Conservation (phyloP, 1,140 invertebrate species). For the Latrodectus geometricus region DNA sequence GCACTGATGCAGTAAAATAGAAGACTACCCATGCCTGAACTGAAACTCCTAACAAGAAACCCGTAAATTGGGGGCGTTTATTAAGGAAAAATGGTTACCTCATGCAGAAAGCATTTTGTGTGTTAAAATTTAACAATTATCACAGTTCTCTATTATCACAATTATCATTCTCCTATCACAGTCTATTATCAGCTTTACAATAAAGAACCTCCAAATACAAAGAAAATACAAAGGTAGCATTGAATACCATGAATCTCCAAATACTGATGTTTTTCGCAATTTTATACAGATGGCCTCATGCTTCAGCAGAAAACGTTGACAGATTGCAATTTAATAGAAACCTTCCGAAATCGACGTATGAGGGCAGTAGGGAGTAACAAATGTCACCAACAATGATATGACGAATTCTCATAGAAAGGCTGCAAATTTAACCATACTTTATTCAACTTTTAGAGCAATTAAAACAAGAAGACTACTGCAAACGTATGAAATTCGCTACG, state of each 20-base stretch:
- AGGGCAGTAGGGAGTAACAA: background rate
- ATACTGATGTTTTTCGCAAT: no score
- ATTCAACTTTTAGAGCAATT: background rate
- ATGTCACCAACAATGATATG: slow-evolving; percentile 1
- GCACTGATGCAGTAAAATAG: background rate
- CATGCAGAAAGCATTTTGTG: background rate
- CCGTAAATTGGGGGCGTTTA: no score
- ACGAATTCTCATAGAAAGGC: background rate
- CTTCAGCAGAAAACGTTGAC: background rate
- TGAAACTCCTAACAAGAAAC: no score
- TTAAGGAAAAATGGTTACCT: no score
- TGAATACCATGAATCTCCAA: no score
- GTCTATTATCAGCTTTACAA: background rate
- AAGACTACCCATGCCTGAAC: no score
- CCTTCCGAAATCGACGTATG: background rate
- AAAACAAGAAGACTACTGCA: background rate
- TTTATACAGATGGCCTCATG: background rate
- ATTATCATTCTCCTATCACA: no score
- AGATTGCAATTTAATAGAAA: background rate
- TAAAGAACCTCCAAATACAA: background rate
- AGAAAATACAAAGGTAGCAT: background rate
- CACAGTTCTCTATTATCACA: background rate
- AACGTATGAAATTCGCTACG: background rate
- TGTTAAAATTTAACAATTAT: background rate
- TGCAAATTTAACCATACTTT: background rate